Evolutionary conservation across 2,797 vertebrate species (phyloP).

Genomic region (Sebastes diploproa): DNA sequence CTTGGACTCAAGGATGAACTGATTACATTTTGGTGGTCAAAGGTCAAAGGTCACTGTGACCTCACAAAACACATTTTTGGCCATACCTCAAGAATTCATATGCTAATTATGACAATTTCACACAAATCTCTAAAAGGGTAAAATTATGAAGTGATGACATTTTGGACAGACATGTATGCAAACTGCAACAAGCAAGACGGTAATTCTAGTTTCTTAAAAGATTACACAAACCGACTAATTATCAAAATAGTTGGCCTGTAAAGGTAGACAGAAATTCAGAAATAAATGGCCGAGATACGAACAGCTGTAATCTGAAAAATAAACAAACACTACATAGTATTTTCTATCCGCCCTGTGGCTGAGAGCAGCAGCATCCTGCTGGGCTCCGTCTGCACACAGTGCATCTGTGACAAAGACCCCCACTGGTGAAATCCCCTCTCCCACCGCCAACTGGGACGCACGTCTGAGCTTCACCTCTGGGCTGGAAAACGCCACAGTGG

Average conservation of each 20-base stretch:
- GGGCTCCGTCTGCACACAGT: constrained; percentile 34
- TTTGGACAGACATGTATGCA: no score
- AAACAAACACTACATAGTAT: not conserved
- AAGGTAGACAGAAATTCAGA: not conserved
- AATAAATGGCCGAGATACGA: not conserved
- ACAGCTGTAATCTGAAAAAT: not conserved
- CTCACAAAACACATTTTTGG: no score
- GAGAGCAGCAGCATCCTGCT: constrained; percentile 37
- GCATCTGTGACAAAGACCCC: constrained; percentile 56
- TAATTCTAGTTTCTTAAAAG: no score
- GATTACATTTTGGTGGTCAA: no score
- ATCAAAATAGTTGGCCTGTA: not conserved
- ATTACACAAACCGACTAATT: no score
- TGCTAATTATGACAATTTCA: no score
- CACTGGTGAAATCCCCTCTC: constrained; percentile 43
- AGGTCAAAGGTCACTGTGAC: no score
- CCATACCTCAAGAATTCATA: no score
- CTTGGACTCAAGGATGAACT: no score
- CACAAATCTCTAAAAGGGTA: no score
- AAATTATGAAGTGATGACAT: no score
- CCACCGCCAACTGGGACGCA: constrained; percentile 22
- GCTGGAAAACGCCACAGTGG: constrained; percentile 21
- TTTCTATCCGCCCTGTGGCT: not conserved
- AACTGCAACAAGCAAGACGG: no score
- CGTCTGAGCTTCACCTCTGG: constrained; percentile 57